Percentiles rank a stretch among this genome's conserved stretches.
Conservation (phyloP, 2,888 invertebrate genomes). For the Ectemnius cavifrons region DNA sequence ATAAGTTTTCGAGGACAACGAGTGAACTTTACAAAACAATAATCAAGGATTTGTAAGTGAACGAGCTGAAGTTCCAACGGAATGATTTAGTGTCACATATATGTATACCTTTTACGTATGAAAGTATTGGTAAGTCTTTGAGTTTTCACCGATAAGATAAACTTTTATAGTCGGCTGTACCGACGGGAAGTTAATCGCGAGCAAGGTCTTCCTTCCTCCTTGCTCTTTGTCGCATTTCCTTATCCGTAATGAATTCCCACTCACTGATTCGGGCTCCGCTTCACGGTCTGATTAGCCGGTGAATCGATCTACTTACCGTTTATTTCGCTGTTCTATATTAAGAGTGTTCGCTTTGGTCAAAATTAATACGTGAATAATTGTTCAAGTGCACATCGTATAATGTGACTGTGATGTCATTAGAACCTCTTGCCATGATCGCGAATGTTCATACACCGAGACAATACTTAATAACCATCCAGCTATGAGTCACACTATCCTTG, state of each 20-base stretch:
- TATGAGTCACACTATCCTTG: constrained; percentile 37
- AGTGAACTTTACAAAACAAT: not conserved
- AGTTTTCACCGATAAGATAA: constrained; percentile 61
- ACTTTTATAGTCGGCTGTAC: constrained; percentile 45
- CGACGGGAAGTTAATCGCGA: constrained; percentile 31
- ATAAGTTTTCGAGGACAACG: no score
- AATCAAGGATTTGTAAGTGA: not conserved
- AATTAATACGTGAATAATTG: no score
- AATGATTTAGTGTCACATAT: not conserved
- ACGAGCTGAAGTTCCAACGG: no score
- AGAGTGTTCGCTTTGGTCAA: no score
- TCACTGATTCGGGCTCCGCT: not conserved
- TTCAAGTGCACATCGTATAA: not conserved
- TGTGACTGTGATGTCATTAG: not conserved
- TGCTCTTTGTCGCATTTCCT: constrained; percentile 28
- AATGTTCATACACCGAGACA: constrained; percentile 2
- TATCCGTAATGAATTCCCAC: constrained; percentile 12
- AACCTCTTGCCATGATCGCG: constrained; percentile 1
- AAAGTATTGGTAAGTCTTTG: constrained; percentile 16
- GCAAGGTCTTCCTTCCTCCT: constrained; percentile 1
- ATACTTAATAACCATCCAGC: constrained; percentile 29
- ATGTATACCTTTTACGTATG: constrained; percentile 3
- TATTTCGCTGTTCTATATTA: constrained; percentile 14
- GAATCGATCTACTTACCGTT: constrained; percentile 25
- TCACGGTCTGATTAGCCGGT: constrained; percentile 8